Conservation (phyloP, 2,797 vertebrate genomes). For the Enteromius argenteus region DNA sequence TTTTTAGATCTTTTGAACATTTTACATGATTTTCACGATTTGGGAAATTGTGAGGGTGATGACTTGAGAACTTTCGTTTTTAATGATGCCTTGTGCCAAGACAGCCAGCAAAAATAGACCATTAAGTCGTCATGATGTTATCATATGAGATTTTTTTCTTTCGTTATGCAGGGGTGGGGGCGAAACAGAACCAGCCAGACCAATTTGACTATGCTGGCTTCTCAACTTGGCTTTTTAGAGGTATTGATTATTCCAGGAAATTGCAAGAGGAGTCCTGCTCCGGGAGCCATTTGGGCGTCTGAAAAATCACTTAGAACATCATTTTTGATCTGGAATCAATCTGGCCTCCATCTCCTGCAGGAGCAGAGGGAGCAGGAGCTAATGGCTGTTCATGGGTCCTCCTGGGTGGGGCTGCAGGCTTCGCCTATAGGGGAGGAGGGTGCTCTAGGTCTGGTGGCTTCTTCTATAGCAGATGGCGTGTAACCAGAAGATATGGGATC, state of each 20-base stretch:
- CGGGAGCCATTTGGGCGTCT: conserved; percentile 86
- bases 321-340: conserved; percentile 83
- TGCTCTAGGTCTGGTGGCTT: conserved; percentile 28
- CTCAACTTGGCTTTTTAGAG: conserved; percentile 78
- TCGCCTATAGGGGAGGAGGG: conserved; percentile 21
- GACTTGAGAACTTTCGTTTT: not conserved
- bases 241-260: conserved; percentile 88
- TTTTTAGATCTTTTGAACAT: not conserved
- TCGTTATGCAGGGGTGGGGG: conserved; percentile 25
- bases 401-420: conserved; percentile 51
- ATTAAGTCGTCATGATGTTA: conserved; percentile 31
- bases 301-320: conserved; percentile 85
- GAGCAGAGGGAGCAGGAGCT: conserved; percentile 72
- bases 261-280: conserved; percentile 81
- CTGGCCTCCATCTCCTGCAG: conserved; percentile 70
- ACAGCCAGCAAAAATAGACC: conserved; percentile 1
- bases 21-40: not conserved
- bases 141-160: conserved; percentile 31
- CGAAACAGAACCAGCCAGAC: conserved; percentile 31
- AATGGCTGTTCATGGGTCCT: conserved; percentile 73
- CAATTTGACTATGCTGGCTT: conserved; percentile 49
- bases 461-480: conserved; percentile 54
- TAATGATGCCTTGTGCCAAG: not conserved
- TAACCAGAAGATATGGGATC: conserved; percentile 29
- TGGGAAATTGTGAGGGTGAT: not conserved